A percentile compares a stretch with the other conserved stretches of the same genome.
Evolutionary conservation across 2,888 invertebrate species (phyloP).

Genomic region (Hyposoter dolosus): DNA sequence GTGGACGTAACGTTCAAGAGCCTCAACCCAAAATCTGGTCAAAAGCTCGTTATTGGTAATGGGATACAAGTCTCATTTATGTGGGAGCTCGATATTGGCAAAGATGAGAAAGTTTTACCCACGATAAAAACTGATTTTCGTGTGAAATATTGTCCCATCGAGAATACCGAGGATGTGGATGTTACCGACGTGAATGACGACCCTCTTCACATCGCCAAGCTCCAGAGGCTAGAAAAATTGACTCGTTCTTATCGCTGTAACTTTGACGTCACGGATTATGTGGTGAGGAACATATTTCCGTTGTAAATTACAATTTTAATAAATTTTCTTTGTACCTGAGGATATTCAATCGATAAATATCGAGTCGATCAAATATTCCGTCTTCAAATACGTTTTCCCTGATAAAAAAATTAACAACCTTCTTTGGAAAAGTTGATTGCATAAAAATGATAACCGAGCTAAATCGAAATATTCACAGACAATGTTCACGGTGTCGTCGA

Average conservation of each 20-base stretch:
- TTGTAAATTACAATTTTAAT: neutral
- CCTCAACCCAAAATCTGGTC: slow-evolving; percentile 88
- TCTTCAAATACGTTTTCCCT: neutral
- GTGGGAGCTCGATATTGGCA: slow-evolving; percentile 89
- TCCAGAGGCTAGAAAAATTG: slow-evolving; percentile 84
- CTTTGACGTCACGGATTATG: slow-evolving; percentile 93
- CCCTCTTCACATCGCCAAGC: slow-evolving; percentile 83
- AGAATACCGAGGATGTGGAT: slow-evolving; percentile 80
- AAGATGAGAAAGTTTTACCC: slow-evolving; percentile 82
- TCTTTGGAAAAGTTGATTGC: neutral
- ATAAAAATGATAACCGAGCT: neutral
- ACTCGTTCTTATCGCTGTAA: slow-evolving; percentile 86
- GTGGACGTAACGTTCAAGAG: slow-evolving; percentile 88
- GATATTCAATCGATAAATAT: neutral
- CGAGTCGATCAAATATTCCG: neutral
- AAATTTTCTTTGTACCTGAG: too few relatives aligned
- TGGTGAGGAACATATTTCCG: slow-evolving; percentile 85
- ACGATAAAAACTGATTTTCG: slow-evolving; percentile 88
- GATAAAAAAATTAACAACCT: slow-evolving; percentile 1
- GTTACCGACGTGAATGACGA: slow-evolving; percentile 79
- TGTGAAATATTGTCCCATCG: slow-evolving; percentile 86
- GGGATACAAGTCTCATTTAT: slow-evolving; percentile 92
- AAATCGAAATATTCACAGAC: slow-evolving; percentile 86
- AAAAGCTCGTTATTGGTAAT: slow-evolving; percentile 89
- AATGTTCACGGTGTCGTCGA: slow-evolving; percentile 92